Percentiles rank a stretch among this genome's conserved stretches.
These are phyloP conservation scores for Psettodes erumei DNA, from an alignment of 2,113 vertebrate species.

Conservation along the genomic window DNA sequence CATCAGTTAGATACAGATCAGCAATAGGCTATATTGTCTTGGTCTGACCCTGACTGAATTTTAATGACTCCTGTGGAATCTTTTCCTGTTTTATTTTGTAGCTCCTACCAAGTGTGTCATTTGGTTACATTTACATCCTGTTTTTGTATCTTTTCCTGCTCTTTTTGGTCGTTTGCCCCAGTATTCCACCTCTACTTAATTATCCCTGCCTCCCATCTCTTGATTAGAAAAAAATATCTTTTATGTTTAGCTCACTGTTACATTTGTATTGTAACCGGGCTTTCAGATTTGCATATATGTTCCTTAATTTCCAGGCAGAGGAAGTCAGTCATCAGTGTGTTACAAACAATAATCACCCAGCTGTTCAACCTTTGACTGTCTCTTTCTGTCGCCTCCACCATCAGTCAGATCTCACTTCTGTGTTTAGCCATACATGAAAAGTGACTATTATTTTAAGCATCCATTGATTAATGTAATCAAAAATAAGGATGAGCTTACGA, in stretches of 20 bases:
- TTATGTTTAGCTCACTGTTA: neutral
- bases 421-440: slow-evolving; percentile 16
- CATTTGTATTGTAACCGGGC: neutral
- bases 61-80: too few species aligned
- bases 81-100: too few species aligned
- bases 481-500: neutral
- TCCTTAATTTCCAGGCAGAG: slow-evolving; percentile 18
- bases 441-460: neutral
- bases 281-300: slow-evolving; percentile 22
- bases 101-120: too few species aligned
- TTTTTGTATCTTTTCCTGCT: too few species aligned
- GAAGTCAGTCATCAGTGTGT: neutral
- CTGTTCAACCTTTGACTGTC: neutral
- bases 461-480: neutral
- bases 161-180: too few species aligned
- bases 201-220: too few species aligned
- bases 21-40: too few species aligned
- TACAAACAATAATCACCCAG: slow-evolving; percentile 4
- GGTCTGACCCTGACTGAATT: too few species aligned
- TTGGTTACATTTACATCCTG: too few species aligned
- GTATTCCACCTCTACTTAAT: too few species aligned
- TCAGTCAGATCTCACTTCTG: slow-evolving; percentile 39
- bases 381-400: neutral
- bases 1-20: too few species aligned
- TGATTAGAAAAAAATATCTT: too few species aligned